Percentiles rank a stretch among this genome's conserved stretches.
Evolutionary conservation across 2,888 invertebrate species (phyloP).

Genomic region (Nomada fabriciana): DNA sequence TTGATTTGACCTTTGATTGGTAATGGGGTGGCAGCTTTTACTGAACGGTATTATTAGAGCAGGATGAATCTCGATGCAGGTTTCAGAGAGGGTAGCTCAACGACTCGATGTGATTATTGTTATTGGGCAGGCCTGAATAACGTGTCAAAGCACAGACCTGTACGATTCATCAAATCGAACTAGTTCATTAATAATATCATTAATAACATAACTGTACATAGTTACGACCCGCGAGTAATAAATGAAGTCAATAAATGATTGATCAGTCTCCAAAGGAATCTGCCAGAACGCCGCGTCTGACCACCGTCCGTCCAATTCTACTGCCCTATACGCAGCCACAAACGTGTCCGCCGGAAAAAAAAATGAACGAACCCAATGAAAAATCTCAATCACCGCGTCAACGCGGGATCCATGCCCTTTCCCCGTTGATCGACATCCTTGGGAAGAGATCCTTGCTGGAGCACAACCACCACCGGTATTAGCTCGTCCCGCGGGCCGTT

Average conservation of each 20-base stretch:
- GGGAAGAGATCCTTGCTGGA: constrained; percentile 2
- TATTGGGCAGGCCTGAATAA: neutral
- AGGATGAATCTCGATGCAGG: neutral
- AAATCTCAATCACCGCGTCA: neutral
- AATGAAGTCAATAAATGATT: neutral
- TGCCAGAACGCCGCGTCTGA: neutral
- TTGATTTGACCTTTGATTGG: constrained; percentile 55
- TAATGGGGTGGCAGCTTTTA: constrained; percentile 47
- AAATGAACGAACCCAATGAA: neutral
- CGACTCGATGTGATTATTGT: neutral
- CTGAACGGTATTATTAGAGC: constrained; percentile 20
- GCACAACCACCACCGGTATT: constrained; percentile 1
- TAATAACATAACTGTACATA: too few relatives aligned
- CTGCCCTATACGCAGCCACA: neutral
- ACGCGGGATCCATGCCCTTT: neutral
- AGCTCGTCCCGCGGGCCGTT: constrained; percentile 20
- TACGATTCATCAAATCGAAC: too few relatives aligned
- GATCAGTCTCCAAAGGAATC: neutral
- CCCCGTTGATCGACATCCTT: neutral
- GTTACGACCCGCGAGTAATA: too few relatives aligned
- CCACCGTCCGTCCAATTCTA: neutral
- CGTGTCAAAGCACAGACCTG: too few relatives aligned
- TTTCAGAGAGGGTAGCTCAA: neutral
- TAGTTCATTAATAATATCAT: too few relatives aligned
- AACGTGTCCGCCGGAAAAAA: neutral